These are phyloP conservation scores for Bimastos eiseni DNA, from an alignment of 2,888 invertebrate genomes.

Conservation along the genomic window DNA sequence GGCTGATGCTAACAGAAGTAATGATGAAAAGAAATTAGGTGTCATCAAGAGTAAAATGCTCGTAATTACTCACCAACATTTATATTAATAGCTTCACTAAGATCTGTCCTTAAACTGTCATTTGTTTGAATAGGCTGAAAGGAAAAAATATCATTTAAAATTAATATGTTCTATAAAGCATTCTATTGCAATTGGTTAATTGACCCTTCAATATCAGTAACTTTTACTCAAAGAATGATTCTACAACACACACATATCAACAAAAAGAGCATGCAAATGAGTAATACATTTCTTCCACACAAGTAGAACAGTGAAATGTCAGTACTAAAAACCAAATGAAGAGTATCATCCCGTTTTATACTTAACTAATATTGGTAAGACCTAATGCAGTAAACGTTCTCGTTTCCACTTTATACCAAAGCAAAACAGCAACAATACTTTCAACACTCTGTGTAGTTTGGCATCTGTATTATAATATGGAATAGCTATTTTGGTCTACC, in stretches of 20 bases:
- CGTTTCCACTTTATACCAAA: background rate
- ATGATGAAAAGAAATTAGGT: background rate
- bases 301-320: background rate
- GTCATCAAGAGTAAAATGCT: background rate
- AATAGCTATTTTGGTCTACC: background rate
- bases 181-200: background rate
- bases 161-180: background rate
- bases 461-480: background rate
- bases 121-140: background rate
- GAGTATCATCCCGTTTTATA: background rate
- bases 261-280: no score
- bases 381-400: background rate
- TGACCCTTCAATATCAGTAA: background rate
- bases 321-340: background rate
- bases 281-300: background rate
- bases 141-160: background rate
- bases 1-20: background rate
- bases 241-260: background rate
- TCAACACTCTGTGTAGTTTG: background rate
- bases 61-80: background rate
- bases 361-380: background rate
- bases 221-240: background rate
- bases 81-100: background rate
- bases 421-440: background rate
- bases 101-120: background rate